Evolutionary conservation across 2,113 vertebrate species (phyloP), one percentile per base, ranked within the genome.

Genomic region (Dipodomys stephensi): DNA sequence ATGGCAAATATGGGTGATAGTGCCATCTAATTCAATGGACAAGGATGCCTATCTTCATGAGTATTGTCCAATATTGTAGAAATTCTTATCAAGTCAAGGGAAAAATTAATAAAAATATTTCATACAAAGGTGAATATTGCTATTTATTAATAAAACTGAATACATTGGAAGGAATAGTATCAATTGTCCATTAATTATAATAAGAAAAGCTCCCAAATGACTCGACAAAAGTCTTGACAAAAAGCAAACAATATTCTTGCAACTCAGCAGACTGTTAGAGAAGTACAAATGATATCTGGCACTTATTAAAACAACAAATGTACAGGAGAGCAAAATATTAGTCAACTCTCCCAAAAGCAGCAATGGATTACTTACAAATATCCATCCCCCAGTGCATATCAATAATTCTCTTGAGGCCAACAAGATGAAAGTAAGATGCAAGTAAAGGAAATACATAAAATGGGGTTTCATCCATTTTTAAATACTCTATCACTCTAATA

Each of bases 321-420:
- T 72, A 28, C 4, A 19, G 19, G 22, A 62, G 18, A 27, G 32
- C 3, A 92, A 73, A 87, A 49, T 91, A 4, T 57, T 57, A 57
- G 12, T 57, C 53, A 57, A 57, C 9, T 20, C 4, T 25, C 20
- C 80, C 6, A 67, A 15, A 6, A 25, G 2, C 9, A 88, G 11
- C 71, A 78, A 82, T 5, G 30, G 88, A 83, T 39, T 60, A 67
- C 49, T 91, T 83, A 16, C 30, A 74, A 60, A 18, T n/a, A 57
- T 60, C 20, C 1, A 7, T 0, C 13, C 16, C 3, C 22, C 4
- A 0, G 9, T 4, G 72, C 35, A 0, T 87, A 65, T 5, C 7
- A 18, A 53, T 53, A 32, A 73, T 46, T 7, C 53, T 46, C 9
- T 32, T 60, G 30, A 71, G 25, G 35, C 39, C 32, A 10, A 64